Evolutionary conservation across 2,888 invertebrate genomes (phyloP).

Genomic region (Aphodius granarius): DNA sequence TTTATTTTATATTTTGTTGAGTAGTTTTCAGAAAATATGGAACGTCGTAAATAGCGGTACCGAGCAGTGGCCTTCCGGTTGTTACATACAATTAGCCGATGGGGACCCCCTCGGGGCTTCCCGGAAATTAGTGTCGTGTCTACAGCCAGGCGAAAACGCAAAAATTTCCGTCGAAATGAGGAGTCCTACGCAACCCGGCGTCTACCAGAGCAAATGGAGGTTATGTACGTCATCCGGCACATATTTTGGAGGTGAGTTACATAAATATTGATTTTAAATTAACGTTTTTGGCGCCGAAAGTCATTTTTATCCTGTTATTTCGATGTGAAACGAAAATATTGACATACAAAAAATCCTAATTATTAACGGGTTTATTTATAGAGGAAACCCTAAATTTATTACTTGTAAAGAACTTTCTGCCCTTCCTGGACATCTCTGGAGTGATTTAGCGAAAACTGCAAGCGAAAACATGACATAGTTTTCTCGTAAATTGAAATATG

Average conservation of each 20-base stretch:
- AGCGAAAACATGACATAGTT: no score
- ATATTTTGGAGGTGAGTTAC: conserved; percentile 88
- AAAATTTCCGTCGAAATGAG: conserved; percentile 79
- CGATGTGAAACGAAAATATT: no score
- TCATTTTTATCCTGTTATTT: no score
- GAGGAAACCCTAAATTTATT: no score
- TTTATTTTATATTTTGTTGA: conserved; percentile 17
- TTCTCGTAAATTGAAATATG: no score
- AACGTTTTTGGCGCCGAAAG: no score
- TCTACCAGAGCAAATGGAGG: conserved; percentile 87
- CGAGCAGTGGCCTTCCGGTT: conserved; percentile 85
- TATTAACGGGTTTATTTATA: no score
- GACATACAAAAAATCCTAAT: no score
- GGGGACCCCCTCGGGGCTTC: conserved; percentile 66
- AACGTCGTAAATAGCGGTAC: conserved; percentile 84
- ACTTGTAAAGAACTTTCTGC: no score
- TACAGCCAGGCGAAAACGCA: conserved; percentile 76
- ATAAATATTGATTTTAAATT: no score
- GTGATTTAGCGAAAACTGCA: no score
- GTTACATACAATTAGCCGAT: conserved; percentile 74
- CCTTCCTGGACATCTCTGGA: no score
- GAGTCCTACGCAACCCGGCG: conserved; percentile 74
- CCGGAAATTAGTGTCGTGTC: conserved; percentile 66
- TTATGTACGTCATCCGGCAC: conserved; percentile 84
- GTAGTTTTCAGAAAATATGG: conserved; percentile 85